Evolutionary conservation across 2,888 invertebrate genomes (phyloP).

Genomic region (Rhagium mordax): DNA sequence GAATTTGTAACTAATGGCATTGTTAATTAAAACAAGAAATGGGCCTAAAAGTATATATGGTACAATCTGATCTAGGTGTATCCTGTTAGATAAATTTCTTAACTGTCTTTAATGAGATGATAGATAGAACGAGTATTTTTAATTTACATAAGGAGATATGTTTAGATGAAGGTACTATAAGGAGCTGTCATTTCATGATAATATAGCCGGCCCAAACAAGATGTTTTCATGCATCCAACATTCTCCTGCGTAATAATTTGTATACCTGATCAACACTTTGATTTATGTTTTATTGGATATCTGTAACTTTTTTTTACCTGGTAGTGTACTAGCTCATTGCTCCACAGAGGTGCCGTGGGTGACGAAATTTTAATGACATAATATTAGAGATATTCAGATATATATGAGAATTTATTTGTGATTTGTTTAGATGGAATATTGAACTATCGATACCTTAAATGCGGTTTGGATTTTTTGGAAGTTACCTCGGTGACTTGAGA

Average conservation of each 20-base stretch:
- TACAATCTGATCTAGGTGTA: background rate
- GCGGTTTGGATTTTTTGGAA: too few relatives aligned
- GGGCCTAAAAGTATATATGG: background rate
- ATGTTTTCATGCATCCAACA: background rate
- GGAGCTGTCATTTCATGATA: background rate
- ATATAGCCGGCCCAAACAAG: background rate
- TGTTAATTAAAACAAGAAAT: background rate
- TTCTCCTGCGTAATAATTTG: background rate
- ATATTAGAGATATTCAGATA: too few relatives aligned
- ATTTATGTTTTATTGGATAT: too few relatives aligned
- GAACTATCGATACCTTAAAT: too few relatives aligned
- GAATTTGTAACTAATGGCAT: background rate
- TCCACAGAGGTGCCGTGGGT: too few relatives aligned
- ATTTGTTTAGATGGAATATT: too few relatives aligned
- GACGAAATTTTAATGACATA: too few relatives aligned
- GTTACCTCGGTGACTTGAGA: too few relatives aligned
- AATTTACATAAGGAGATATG: slow-evolving; percentile 36
- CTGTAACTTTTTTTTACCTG: too few relatives aligned
- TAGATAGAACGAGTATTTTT: slow-evolving; percentile 30
- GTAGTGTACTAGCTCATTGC: too few relatives aligned
- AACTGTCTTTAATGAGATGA: slow-evolving; percentile 30
- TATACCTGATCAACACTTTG: too few relatives aligned
- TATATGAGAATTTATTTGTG: too few relatives aligned
- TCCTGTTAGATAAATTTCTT: background rate
- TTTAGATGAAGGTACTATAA: background rate